phyloP scores from a whole-genome alignment of 2,113 vertebrate species.

The Eulemur macaco region DNA sequence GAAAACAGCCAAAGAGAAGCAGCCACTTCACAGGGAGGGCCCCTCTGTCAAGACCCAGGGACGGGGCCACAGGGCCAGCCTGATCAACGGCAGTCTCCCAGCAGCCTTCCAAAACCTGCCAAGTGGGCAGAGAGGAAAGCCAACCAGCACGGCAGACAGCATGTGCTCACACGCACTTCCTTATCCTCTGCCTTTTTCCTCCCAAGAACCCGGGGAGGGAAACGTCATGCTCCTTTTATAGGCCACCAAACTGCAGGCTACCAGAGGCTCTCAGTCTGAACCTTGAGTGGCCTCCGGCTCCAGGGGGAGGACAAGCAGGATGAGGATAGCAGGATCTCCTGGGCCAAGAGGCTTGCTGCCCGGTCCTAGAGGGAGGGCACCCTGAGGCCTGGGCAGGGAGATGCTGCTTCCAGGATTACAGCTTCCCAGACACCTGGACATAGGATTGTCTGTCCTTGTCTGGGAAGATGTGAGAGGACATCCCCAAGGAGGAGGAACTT shows the following conservation, averaged over 20 bases:
- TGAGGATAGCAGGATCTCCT: background rate
- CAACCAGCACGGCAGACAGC: background rate
- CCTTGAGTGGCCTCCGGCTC: background rate
- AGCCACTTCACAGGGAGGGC: background rate
- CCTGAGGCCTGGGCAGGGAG: background rate
- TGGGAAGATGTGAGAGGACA: background rate
- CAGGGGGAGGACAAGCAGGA: background rate
- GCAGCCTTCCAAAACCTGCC: background rate
- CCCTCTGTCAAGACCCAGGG: background rate
- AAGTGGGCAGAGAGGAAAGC: background rate
- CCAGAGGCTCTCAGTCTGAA: background rate
- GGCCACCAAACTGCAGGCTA: background rate
- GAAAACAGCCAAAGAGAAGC: conserved; percentile 30
- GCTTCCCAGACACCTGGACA: background rate
- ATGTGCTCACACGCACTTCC: background rate
- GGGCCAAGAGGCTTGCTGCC: background rate
- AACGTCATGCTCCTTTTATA: background rate
- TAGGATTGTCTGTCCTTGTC: background rate
- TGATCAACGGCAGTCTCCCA: background rate
- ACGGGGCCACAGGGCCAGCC: background rate
- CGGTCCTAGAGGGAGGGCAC: background rate
- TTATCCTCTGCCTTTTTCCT: background rate
- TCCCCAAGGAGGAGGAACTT: background rate
- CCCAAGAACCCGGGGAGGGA: background rate
- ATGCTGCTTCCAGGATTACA: background rate